Percentiles rank a stretch among this genome's conserved stretches.
phyloP scores from a whole-genome alignment of 2,113 vertebrate species.

The Pampusana beccarii region DNA sequence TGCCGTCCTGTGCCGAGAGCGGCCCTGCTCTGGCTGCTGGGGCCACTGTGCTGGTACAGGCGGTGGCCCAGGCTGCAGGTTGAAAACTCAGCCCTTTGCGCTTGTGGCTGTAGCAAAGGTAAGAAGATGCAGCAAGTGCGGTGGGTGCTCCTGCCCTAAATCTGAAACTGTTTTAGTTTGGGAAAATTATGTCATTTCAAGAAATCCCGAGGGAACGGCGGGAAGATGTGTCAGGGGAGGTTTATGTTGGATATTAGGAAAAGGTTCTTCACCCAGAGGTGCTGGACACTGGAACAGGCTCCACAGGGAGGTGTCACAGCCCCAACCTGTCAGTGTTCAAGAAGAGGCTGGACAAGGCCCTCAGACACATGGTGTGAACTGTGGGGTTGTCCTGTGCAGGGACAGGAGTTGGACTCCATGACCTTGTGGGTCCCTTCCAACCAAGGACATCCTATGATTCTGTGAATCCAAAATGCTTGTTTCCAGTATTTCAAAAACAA shows the following conservation, averaged over 20 bases:
- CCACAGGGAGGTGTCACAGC: too few relatives aligned
- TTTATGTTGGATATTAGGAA: too few relatives aligned
- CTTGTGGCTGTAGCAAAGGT: neutral
- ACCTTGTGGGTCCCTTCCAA: too few relatives aligned
- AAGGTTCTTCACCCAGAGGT: too few relatives aligned
- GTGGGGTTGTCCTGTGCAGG: too few relatives aligned
- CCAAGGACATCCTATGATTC: too few relatives aligned
- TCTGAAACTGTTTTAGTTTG: neutral
- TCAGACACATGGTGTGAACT: too few relatives aligned
- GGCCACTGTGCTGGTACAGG: accelerated
- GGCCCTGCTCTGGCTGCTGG: neutral
- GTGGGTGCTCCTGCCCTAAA: neutral
- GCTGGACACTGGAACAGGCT: too few relatives aligned
- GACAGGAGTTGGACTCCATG: too few relatives aligned
- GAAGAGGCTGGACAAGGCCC: too few relatives aligned
- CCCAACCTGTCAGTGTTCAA: too few relatives aligned
- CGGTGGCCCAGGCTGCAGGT: neutral
- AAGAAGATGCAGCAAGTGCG: neutral
- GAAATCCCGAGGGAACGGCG: neutral
- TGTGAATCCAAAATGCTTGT: neutral
- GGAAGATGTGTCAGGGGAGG: too few relatives aligned
- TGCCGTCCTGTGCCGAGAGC: neutral
- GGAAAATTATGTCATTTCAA: neutral
- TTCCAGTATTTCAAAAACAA: neutral
- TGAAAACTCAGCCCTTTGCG: neutral